Percentiles rank a stretch among this genome's conserved stretches.
These are phyloP conservation scores for Zoanthus solanderi DNA, from an alignment of 92 coral and sea anemone genomes.

Conservation along the genomic window DNA sequence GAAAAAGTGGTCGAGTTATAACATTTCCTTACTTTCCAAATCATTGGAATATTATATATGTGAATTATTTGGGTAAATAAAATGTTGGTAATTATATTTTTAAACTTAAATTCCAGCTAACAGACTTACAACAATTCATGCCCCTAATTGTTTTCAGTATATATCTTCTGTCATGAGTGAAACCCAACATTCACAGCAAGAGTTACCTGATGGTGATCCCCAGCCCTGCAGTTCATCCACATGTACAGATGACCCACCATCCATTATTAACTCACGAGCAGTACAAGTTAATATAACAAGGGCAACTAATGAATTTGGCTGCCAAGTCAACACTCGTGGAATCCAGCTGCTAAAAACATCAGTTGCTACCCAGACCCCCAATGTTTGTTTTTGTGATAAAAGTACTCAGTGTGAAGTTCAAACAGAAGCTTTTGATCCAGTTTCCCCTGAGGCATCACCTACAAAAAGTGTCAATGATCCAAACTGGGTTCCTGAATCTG, in stretches of 20 bases:
- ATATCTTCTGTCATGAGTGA: neutral
- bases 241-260: conserved; percentile 18
- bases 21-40: neutral
- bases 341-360: conserved; percentile 13
- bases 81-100: neutral
- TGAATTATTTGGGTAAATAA: neutral
- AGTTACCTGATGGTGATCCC: conserved; percentile 3
- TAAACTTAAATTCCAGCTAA: neutral
- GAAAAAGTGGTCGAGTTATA: neutral
- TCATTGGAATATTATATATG: neutral
- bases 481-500: conserved; percentile 1
- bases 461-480: conserved; percentile 2
- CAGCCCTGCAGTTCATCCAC: conserved; percentile 1
- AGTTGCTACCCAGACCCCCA: conserved; percentile 3
- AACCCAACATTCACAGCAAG: conserved; percentile 7
- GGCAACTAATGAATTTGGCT: conserved; percentile 17
- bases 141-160: conserved; percentile 1
- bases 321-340: conserved; percentile 11
- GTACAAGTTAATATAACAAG: neutral
- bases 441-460: conserved; percentile 1
- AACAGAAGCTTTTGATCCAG: neutral
- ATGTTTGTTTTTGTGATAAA: conserved; percentile 1
- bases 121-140: neutral
- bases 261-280: neutral
- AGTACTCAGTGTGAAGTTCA: conserved; percentile 6